A percentile compares a stretch with the other conserved stretches of the same genome.
Conservation (phyloP, 1,140 invertebrate genomes). For the Microplitis mediator region DNA sequence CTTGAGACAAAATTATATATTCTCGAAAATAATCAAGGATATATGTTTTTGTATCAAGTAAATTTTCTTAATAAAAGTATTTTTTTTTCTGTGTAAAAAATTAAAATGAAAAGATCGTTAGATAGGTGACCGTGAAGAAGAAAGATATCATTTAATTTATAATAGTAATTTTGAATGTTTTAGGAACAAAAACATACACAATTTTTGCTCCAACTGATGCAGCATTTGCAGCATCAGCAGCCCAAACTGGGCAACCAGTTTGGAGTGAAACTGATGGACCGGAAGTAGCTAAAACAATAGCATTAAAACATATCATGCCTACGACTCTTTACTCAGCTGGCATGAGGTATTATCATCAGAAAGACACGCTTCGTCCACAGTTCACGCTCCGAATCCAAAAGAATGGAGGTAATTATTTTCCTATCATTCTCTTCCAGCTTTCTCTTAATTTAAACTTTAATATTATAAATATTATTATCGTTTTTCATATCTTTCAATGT, state of each 20-base stretch:
- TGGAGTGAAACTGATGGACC: constrained; percentile 60
- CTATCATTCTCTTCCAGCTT: not conserved
- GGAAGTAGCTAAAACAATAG: constrained; percentile 74
- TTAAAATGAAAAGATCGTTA: no score
- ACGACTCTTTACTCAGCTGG: constrained; percentile 81
- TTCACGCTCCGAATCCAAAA: constrained; percentile 69
- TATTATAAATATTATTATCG: no score
- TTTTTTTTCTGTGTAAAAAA: no score
- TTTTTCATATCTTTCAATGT: no score
- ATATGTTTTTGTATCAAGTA: no score
- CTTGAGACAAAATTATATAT: no score
- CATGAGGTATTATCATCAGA: constrained; percentile 84
- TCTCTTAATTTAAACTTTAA: no score
- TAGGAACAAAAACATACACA: constrained; percentile 81
- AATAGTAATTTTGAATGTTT: no score
- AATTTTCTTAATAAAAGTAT: no score
- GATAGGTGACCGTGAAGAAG: no score
- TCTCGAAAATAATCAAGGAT: no score
- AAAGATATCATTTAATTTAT: no score
- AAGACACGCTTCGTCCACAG: constrained; percentile 72
- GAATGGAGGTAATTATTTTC: constrained; percentile 69
- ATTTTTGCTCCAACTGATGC: constrained; percentile 84
- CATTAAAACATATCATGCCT: constrained; percentile 78
- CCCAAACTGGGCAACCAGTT: constrained; percentile 58
- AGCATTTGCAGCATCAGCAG: constrained; percentile 67